A percentile compares a stretch with the other conserved stretches of the same genome.
Conservation (phyloP, 1,140 invertebrate genomes). For the Zaprionus kolodkinae region DNA sequence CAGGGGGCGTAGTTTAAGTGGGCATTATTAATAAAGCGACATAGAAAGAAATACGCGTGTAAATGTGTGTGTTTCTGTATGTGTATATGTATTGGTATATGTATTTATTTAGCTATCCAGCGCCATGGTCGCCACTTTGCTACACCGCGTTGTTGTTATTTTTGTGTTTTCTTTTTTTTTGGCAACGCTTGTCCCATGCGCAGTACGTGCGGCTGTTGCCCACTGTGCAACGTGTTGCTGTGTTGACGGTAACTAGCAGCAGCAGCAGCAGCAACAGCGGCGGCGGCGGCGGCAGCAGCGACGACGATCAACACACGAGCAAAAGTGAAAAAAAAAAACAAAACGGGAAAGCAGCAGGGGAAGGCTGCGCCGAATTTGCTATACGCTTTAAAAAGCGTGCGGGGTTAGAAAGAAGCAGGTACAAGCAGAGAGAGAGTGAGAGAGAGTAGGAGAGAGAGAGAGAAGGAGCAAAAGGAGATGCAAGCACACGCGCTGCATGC, state of each 20-base stretch:
- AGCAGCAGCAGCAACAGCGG: conserved; percentile 53
- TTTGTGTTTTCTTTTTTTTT: conserved; percentile 42
- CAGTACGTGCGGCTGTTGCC: conserved; percentile 44
- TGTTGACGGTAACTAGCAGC: conserved; percentile 68
- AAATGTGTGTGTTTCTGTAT: background rate
- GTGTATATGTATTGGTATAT: conserved; percentile 1
- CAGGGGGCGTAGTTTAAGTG: background rate
- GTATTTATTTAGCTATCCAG: conserved; percentile 29
- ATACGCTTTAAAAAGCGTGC: conserved; percentile 24
- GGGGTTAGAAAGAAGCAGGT: background rate
- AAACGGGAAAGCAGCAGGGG: conserved; percentile 27
- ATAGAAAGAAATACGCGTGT: too few species aligned
- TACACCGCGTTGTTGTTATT: conserved; percentile 12
- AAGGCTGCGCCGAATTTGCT: conserved; percentile 25
- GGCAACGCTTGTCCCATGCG: conserved; percentile 70
- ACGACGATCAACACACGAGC: conserved; percentile 71
- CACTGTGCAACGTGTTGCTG: conserved; percentile 79
- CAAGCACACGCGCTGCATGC: background rate
- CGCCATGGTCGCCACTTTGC: conserved; percentile 46
- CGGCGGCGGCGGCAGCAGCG: conserved; percentile 50
- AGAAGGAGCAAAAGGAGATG: background rate
- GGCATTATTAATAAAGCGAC: too few species aligned
- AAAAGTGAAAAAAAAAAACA: conserved; percentile 55
- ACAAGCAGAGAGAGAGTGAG: background rate
- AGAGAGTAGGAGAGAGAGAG: background rate